A percentile compares a stretch with the other conserved stretches of the same genome.
Conservation (phyloP, 2,113 vertebrate genomes). For the Strix aluco region DNA sequence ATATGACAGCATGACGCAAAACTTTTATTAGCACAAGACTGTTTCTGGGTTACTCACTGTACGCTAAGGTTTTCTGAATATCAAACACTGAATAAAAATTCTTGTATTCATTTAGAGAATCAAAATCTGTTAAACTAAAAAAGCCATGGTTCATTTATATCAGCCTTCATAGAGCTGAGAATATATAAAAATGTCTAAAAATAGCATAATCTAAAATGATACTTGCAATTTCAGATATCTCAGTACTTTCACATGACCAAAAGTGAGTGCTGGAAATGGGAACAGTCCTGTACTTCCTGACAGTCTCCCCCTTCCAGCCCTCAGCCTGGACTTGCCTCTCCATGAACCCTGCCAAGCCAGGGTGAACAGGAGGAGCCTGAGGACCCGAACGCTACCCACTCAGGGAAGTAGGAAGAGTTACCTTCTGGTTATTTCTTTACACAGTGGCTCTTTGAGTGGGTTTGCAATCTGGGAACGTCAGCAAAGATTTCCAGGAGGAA, state of each 20-base stretch:
- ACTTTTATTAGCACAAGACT: neutral
- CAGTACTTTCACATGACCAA: neutral
- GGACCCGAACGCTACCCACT: neutral
- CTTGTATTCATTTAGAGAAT: neutral
- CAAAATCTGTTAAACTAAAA: neutral
- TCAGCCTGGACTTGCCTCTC: neutral
- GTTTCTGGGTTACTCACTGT: neutral
- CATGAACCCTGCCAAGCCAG: neutral
- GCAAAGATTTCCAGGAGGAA: neutral
- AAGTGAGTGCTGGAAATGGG: neutral
- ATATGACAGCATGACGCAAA: neutral
- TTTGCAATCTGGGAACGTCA: rapidly evolving
- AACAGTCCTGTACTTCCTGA: neutral
- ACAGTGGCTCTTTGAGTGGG: neutral
- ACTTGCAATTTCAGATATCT: neutral
- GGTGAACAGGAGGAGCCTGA: neutral
- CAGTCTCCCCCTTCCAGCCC: neutral
- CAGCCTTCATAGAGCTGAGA: neutral
- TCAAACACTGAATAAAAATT: neutral
- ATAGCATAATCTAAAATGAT: neutral
- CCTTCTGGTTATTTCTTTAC: neutral
- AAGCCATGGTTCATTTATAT: neutral
- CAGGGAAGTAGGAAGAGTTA: neutral
- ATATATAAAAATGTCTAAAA: conserved; percentile 30
- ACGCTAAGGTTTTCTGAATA: neutral